Base-by-base conservation (phyloP, 2,797 vertebrate genomes). In the Staurois parvus region DNA sequence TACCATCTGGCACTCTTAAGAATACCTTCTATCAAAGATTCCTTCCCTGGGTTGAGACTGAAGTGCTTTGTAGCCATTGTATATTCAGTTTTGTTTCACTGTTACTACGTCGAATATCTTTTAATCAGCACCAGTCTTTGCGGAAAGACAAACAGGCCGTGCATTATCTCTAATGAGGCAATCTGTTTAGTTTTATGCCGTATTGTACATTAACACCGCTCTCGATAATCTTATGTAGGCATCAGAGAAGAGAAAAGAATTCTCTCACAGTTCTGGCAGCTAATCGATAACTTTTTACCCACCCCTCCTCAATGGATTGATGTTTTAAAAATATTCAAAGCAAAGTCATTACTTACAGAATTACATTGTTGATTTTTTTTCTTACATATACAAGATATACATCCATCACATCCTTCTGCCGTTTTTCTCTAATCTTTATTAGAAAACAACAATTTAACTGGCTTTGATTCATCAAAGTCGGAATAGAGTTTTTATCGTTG, bases 91-190 rank as follows among this genome's bases (percentile, higher is more conserved):
- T 75, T 62, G 83, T 75, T 70, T 80, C 30, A 69, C 68, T 81
- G 42, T 62, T 19, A 13, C 9, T 24, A 17, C n/a, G 45, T 26
- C 74, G 66, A 45, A 40, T 75, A 79, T 84, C 81, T 83, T 84
- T 87, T 84, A 83, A 83, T 87, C 85, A 87, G 81, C 37, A 45
- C 30, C 77, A 70, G 34, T 86, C 69, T 68, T 79, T 37, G 45
- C 70, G 70, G 76, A 59, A 79, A 83, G 84, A 29, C 69, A 81
- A 80, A n/a, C 84, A 69, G 59, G 29, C 77, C 40, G 56, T 73
- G 78, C 72, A 69, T 85, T 83, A 87, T 74, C 81, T 79, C 62
- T 86, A 87, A 87, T 83, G 73, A 87, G 85, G 72, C 79, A 73
- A 83, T 87, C 85, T 84, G 81, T 87, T 52, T 42, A 48, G 7